Evolutionary conservation across 2,797 vertebrate species (phyloP).

Genomic region (Thamnophis elegans): DNA sequence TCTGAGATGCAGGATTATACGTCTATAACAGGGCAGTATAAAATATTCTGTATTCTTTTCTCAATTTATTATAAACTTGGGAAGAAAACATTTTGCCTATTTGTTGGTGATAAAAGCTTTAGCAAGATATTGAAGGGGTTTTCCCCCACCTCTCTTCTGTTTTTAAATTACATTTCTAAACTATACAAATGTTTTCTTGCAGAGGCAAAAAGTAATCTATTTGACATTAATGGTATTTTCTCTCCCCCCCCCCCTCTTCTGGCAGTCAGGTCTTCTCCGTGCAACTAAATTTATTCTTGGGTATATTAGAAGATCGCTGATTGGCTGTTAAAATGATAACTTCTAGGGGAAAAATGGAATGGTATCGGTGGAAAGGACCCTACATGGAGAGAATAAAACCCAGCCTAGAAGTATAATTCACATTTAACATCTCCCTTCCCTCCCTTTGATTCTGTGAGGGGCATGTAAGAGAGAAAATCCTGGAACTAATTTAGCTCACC

Average conservation of each 20-base stretch:
- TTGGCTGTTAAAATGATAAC: constrained; percentile 57
- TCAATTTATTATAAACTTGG: not conserved
- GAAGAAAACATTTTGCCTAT: not conserved
- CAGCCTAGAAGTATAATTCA: constrained; percentile 55
- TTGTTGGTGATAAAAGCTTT: not conserved
- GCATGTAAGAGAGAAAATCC: not conserved
- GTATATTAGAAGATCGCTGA: constrained; percentile 51
- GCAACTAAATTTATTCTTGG: constrained; percentile 37
- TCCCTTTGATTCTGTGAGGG: constrained; percentile 49
- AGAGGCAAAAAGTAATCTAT: constrained; percentile 59
- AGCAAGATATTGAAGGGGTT: not conserved
- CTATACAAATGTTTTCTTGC: constrained; percentile 63
- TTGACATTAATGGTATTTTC: constrained; percentile 61
- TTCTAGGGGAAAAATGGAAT: constrained; percentile 53
- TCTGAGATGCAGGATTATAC: too few species aligned
- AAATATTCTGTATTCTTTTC: not conserved
- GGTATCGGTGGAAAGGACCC: constrained; percentile 48
- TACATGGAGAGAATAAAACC: constrained; percentile 48
- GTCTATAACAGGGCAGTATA: too few species aligned
- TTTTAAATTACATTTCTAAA: not conserved
- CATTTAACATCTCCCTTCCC: constrained; percentile 22
- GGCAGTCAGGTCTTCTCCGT: constrained; percentile 51
- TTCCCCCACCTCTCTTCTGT: not conserved
- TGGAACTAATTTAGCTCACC: constrained; percentile 24
- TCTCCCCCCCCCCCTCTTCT: constrained; percentile 42